Evolutionary conservation across 2,888 invertebrate species (phyloP), one percentile per base, ranked within the genome.

Genomic region (Lasius platythorax): DNA sequence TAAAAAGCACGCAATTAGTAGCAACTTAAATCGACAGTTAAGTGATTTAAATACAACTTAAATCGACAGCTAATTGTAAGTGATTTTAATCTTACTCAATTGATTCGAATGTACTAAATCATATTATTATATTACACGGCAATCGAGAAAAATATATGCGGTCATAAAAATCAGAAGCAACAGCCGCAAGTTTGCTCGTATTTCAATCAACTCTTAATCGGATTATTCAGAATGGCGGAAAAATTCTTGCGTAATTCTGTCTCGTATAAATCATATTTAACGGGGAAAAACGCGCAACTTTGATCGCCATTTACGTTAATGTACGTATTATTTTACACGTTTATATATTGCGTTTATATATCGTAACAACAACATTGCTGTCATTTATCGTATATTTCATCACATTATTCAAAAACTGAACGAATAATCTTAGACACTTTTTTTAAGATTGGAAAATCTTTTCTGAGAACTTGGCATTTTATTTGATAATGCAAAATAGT

Each of bases 181-280:
- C 33, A 28, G 23, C 61, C 11, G 23, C 43, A 28, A 70, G 15
- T 63, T 50, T 8, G 18, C 37, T 46, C 61, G 46, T 28, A 81
- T 70, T 81, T 46, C 79, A 81, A 72, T 72, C 79, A 63, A 46
- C 43, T 63, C 40, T 37, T 72, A 72, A 81, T 46, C 79, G 58
- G 9, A 61, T 81, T 63, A 61, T 37, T 61, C 61, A 43, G 46
- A 79, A 50, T 12, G n/a, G 43, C 37, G 28, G 53, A 79, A 79
- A 78, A 79, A 72, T 68, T 30, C 68, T 67, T 78, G 61, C 70
- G 37, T 46, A 61, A 70, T 70, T 61, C 70, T 18, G 18, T n/a
- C 40, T 37, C 33, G 43, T 43, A 68, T 68, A 79, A 81, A 78
- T 78, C 53, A 67, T 43, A 11, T 30, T 30, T 30, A 78, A 78